Evolutionary conservation across 2,113 vertebrate species (phyloP).

Genomic region (Stegastes partitus): DNA sequence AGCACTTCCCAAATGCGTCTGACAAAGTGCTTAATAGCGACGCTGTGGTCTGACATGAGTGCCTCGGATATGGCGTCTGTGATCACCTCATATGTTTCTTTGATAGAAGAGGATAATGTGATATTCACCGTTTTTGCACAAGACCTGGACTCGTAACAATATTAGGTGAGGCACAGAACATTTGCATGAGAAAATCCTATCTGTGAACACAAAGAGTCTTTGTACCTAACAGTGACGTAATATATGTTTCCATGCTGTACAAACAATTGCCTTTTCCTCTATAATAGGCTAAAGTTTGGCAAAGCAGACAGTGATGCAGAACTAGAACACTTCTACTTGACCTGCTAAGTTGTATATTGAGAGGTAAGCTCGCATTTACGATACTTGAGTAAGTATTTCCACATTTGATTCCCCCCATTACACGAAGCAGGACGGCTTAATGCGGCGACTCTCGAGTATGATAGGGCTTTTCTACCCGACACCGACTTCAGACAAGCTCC

Average conservation of each 20-base stretch:
- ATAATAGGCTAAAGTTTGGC: slow-evolving; percentile 47
- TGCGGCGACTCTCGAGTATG: slow-evolving; percentile 12
- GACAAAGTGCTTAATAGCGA: slow-evolving; percentile 83
- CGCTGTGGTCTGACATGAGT: slow-evolving; percentile 74
- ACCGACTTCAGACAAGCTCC: background rate
- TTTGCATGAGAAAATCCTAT: slow-evolving; percentile 64
- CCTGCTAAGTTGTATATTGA: slow-evolving; percentile 19
- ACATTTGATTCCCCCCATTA: slow-evolving; percentile 51
- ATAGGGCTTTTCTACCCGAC: slow-evolving; percentile 20
- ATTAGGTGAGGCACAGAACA: slow-evolving; percentile 54
- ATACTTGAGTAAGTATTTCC: slow-evolving; percentile 35
- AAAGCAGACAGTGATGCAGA: slow-evolving; percentile 40
- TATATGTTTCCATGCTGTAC: slow-evolving; percentile 59
- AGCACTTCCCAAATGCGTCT: slow-evolving; percentile 81
- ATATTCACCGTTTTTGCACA: slow-evolving; percentile 43
- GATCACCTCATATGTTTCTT: slow-evolving; percentile 72
- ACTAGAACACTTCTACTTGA: slow-evolving; percentile 31
- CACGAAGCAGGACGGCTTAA: slow-evolving; percentile 22
- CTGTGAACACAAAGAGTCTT: slow-evolving; percentile 66
- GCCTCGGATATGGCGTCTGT: slow-evolving; percentile 74
- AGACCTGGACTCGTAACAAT: slow-evolving; percentile 48
- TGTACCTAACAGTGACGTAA: slow-evolving; percentile 64
- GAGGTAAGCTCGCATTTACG: slow-evolving; percentile 19
- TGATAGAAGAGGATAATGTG: slow-evolving; percentile 57
- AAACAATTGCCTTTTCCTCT: slow-evolving; percentile 56